These are phyloP conservation scores for Netelia inedita DNA, from an alignment of 2,888 invertebrate species.

Conservation along the genomic window DNA sequence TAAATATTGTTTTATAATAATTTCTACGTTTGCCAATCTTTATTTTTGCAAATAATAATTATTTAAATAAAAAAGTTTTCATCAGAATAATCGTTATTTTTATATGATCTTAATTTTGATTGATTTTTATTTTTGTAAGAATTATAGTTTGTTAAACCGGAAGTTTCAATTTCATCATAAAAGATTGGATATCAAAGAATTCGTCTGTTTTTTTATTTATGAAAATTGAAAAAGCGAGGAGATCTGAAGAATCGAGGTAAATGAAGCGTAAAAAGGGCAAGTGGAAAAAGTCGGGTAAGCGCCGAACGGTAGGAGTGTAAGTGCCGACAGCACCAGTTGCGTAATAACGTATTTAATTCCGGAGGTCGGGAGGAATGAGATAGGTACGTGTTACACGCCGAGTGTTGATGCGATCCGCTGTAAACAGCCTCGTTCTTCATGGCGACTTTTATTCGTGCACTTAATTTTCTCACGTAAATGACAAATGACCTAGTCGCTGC, in stretches of 20 bases:
- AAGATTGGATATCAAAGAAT: too few species aligned
- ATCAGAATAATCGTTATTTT: neutral
- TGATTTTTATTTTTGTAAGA: neutral
- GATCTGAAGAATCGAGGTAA: neutral
- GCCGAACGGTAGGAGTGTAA: neutral
- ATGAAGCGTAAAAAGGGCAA: neutral
- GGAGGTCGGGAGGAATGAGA: constrained; percentile 30
- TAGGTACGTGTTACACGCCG: constrained; percentile 26
- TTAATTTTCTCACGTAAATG: constrained; percentile 56
- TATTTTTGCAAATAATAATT: too few species aligned
- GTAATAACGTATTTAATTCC: constrained; percentile 57
- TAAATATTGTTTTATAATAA: neutral
- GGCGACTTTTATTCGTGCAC: constrained; percentile 36
- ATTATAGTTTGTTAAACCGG: too few species aligned
- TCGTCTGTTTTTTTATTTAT: too few species aligned
- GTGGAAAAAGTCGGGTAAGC: neutral
- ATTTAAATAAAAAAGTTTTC: too few species aligned
- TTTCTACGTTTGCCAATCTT: too few species aligned
- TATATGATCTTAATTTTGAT: neutral
- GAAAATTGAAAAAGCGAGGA: too few species aligned
- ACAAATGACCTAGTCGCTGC: constrained; percentile 42
- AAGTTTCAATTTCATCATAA: too few species aligned
- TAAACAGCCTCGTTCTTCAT: constrained; percentile 35
- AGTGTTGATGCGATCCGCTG: constrained; percentile 41
- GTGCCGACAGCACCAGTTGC: constrained; percentile 53